Evolutionary conservation across 2,888 invertebrate species (phyloP).

Genomic region (Branchellion lobata): DNA sequence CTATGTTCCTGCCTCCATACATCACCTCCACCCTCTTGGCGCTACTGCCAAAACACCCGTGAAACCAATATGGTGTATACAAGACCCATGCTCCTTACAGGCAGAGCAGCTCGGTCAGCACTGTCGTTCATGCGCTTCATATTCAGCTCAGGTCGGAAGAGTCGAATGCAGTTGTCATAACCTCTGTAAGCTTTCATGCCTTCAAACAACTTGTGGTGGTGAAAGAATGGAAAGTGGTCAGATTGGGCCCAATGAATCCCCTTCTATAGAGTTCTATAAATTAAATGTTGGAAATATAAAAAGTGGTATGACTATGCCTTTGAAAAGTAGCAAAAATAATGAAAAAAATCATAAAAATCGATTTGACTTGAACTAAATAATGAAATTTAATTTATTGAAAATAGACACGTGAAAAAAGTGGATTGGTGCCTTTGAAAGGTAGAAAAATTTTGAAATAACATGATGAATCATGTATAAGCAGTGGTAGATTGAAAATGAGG

Average conservation of each 20-base stretch:
- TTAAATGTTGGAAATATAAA: not conserved
- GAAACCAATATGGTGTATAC: not conserved
- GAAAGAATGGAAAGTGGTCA: not conserved
- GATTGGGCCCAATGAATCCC: not conserved
- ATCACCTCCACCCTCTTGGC: not conserved
- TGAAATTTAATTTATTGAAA: too few species aligned
- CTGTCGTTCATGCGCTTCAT: slow-evolving; percentile 88
- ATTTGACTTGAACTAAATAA: too few species aligned
- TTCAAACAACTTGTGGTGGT: slow-evolving; percentile 79
- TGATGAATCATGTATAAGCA: too few species aligned
- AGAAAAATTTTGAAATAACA: too few species aligned
- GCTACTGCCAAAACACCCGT: not conserved
- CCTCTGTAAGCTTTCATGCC: slow-evolving; percentile 96
- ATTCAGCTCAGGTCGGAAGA: slow-evolving; percentile 93
- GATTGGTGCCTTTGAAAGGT: too few species aligned
- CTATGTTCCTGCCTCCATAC: not conserved
- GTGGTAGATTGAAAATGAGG: too few species aligned
- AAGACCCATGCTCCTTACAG: slow-evolving; percentile 63
- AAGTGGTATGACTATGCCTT: too few species aligned
- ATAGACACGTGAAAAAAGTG: too few species aligned
- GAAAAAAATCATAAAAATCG: too few species aligned
- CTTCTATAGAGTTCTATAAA: too few species aligned
- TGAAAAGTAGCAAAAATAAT: too few species aligned
- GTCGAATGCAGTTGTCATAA: slow-evolving; percentile 82
- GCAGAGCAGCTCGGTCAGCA: slow-evolving; percentile 80